Evolutionary conservation across 2,113 vertebrate genomes (phyloP).

Genomic region (Oreochromis spilurus): DNA sequence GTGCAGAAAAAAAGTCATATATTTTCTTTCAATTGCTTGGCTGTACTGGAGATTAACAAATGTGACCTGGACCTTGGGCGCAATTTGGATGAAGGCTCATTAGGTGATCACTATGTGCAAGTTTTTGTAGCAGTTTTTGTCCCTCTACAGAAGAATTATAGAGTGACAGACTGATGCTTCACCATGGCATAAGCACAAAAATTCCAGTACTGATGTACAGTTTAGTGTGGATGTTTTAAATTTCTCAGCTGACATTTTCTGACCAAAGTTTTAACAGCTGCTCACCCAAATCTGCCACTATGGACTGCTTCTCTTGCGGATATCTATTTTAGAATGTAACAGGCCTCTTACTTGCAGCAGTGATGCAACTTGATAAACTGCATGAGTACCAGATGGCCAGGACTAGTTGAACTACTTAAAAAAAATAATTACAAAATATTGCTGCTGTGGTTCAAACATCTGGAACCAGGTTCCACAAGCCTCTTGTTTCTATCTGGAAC

Average conservation of each 20-base stretch:
- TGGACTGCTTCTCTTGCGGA: background rate
- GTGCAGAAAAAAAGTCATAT: background rate
- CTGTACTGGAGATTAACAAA: background rate
- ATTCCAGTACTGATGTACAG: background rate
- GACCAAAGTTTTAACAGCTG: background rate
- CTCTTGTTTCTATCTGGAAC: background rate
- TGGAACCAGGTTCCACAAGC: background rate
- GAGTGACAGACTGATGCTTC: no score
- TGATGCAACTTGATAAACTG: background rate
- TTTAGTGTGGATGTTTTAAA: background rate
- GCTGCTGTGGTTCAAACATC: background rate
- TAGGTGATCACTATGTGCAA: background rate
- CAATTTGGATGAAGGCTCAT: background rate
- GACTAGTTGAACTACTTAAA: background rate
- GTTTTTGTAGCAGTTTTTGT: no score
- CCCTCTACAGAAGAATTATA: no score
- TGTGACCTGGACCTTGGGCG: background rate
- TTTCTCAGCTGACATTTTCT: background rate
- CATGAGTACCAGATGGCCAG: background rate
- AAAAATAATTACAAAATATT: background rate
- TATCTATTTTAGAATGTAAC: background rate
- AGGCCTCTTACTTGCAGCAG: background rate
- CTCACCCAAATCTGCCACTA: background rate
- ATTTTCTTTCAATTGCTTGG: background rate
- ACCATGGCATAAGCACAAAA: background rate